Evolutionary conservation across 2,888 invertebrate species (phyloP).

Genomic region (Sclerodermus sp.): DNA sequence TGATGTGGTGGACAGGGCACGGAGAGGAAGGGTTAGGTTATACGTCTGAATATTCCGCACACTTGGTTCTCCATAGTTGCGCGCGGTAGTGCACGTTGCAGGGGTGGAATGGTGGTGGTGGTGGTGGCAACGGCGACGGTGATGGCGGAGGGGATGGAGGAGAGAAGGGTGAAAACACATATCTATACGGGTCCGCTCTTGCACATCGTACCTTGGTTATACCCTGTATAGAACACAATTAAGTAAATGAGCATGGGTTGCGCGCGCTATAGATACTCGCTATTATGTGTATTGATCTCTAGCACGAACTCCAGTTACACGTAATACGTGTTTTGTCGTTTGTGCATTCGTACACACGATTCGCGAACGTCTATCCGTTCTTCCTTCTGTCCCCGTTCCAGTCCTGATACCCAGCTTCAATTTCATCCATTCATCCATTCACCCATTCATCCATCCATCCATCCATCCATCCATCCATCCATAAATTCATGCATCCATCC

Average conservation of each 20-base stretch:
- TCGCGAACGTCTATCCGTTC: constrained; percentile 14
- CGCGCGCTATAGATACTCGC: constrained; percentile 55
- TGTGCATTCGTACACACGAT: constrained; percentile 46
- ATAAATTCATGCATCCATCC: no score
- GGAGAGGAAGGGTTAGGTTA: no score
- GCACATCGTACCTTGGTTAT: constrained; percentile 43
- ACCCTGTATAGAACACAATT: constrained; percentile 56
- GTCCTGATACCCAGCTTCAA: no score
- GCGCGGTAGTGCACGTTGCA: no score
- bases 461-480: no score
- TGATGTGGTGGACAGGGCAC: no score
- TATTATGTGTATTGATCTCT: constrained; percentile 58
- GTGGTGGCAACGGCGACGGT: constrained; percentile 17
- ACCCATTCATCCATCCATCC: no score
- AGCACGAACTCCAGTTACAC: constrained; percentile 52
- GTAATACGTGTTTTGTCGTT: constrained; percentile 56
- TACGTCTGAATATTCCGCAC: constrained; percentile 49
- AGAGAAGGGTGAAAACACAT: constrained; percentile 8
- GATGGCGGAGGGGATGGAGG: constrained; percentile 8
- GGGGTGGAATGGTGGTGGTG: not conserved
- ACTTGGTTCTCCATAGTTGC: no score
- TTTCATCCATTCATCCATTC: no score
- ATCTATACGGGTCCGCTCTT: constrained; percentile 13
- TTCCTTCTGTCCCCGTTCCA: not conserved
- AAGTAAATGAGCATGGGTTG: constrained; percentile 58